Evolutionary conservation across 2,113 vertebrate species (phyloP).

Genomic region (Misgurnus anguillicaudatus): DNA sequence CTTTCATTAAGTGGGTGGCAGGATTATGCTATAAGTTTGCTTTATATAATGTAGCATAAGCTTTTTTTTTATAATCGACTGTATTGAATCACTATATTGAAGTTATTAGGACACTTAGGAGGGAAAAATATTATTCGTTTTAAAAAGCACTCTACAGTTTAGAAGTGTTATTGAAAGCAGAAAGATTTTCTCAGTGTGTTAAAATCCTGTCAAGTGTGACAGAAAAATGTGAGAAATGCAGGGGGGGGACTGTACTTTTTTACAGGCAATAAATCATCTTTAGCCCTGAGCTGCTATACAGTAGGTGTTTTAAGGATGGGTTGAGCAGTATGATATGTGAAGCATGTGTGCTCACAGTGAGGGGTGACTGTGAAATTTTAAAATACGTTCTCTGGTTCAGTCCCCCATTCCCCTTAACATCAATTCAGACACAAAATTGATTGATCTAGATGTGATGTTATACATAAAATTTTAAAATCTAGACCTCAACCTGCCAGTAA

Average conservation of each 20-base stretch:
- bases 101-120: too few relatives aligned
- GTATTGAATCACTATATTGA: too few relatives aligned
- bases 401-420: neutral
- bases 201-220: neutral
- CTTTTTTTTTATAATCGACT: too few relatives aligned
- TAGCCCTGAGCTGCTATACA: neutral
- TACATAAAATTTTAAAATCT: neutral
- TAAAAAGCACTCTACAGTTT: neutral
- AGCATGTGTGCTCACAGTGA: neutral
- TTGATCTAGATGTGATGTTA: neutral
- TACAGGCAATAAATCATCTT: neutral
- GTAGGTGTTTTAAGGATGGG: neutral
- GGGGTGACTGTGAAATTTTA: neutral
- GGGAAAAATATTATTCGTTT: neutral
- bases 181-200: neutral
- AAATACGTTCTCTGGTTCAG: neutral
- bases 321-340: slow-evolving; percentile 1
- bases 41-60: too few relatives aligned
- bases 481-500: neutral
- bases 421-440: neutral
- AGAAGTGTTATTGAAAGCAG: neutral
- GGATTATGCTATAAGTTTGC: too few relatives aligned
- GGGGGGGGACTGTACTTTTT: neutral
- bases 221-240: neutral
- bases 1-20: too few relatives aligned